Evolutionary conservation across 2,888 invertebrate species (phyloP).

Genomic region (Harpalus rubripes): DNA sequence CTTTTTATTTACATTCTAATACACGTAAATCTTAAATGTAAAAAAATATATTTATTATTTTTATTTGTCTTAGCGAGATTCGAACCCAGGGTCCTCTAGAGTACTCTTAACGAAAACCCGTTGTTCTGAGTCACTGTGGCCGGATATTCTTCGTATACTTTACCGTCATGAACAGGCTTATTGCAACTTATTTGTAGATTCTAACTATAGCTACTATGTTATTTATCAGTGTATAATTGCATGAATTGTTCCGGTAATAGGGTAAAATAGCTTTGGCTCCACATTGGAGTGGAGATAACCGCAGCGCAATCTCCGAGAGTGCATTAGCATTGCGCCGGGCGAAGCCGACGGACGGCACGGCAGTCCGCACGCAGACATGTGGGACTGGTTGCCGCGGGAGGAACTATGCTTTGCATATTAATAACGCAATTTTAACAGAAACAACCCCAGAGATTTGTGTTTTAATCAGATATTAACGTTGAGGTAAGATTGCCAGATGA

Average conservation of each 20-base stretch:
- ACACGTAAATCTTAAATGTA: too few relatives aligned
- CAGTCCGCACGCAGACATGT: background rate
- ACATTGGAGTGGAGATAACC: background rate
- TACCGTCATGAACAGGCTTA: too few relatives aligned
- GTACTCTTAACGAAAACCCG: too few relatives aligned
- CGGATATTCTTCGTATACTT: too few relatives aligned
- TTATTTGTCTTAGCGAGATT: too few relatives aligned
- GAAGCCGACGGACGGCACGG: background rate
- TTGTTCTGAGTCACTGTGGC: too few relatives aligned
- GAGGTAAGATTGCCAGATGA: background rate
- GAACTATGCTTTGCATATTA: slow-evolving; percentile 27
- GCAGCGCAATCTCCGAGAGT: background rate
- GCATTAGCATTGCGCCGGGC: background rate
- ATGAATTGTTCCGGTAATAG: slow-evolving; percentile 5
- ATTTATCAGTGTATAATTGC: slow-evolving; percentile 17
- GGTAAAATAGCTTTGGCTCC: slow-evolving; percentile 2
- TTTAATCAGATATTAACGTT: slow-evolving; percentile 9
- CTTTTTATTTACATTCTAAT: too few relatives aligned
- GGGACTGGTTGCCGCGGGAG: background rate
- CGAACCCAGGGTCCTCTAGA: too few relatives aligned
- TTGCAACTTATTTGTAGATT: too few relatives aligned
- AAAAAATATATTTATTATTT: too few relatives aligned
- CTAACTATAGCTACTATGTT: background rate
- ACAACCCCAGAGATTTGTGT: slow-evolving; percentile 29
- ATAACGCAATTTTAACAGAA: slow-evolving; percentile 34